Percentiles rank a stretch among this genome's conserved stretches.
Conservation (phyloP, 1,140 invertebrate species). For the Phymorhynchus buccinoides region DNA sequence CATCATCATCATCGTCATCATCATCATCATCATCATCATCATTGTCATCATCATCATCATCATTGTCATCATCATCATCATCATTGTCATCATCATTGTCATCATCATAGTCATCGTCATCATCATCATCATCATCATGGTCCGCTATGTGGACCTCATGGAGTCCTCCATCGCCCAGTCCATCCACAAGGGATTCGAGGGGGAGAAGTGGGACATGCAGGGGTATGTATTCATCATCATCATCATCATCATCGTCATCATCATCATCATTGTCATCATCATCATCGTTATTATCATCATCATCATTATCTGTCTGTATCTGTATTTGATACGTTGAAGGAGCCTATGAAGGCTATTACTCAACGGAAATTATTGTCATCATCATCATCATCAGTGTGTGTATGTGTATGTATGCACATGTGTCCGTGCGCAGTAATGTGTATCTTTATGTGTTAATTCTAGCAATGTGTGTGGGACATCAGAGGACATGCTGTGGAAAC, state of each 20-base stretch:
- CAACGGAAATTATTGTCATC: too few relatives aligned
- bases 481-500: slow-evolving; percentile 98
- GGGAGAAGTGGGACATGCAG: slow-evolving; percentile 91
- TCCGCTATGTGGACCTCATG: slow-evolving; percentile 99
- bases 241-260: too few relatives aligned
- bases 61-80: slow-evolving; percentile 13
- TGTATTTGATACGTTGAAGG: too few relatives aligned
- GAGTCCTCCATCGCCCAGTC: slow-evolving; percentile 99
- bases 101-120: too few relatives aligned
- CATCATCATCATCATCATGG: slow-evolving; percentile 74
- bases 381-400: slow-evolving; percentile 76
- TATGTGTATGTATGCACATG: slow-evolving; percentile 83
- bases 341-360: too few relatives aligned
- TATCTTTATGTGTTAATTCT: background rate
- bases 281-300: slow-evolving; percentile 2
- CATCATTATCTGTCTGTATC: too few relatives aligned
- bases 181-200: slow-evolving; percentile 98
- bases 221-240: slow-evolving; percentile 71
- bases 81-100: too few relatives aligned
- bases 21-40: slow-evolving; percentile 16
- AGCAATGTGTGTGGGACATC: slow-evolving; percentile 92
- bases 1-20: slow-evolving; percentile 13
- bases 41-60: slow-evolving; percentile 14
- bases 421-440: too few relatives aligned
- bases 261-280: background rate